These are phyloP conservation scores for Capromys pilorides DNA, from an alignment of 2,797 vertebrate species.

Conservation along the genomic window DNA sequence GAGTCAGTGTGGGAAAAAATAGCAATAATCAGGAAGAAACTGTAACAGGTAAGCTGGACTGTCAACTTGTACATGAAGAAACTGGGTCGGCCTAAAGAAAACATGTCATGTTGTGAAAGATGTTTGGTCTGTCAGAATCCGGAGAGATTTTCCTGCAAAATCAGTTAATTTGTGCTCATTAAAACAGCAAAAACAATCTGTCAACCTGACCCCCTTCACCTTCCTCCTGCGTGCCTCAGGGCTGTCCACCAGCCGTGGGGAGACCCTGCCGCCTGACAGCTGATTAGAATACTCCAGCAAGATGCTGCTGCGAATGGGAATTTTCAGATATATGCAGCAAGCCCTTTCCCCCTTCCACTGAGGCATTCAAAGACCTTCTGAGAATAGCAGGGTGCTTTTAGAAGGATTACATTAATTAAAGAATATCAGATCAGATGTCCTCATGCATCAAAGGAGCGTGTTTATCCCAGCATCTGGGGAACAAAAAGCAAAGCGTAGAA, in stretches of 20 bases:
- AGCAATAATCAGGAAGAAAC: background rate
- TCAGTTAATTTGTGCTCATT: constrained; percentile 69
- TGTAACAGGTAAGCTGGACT: background rate
- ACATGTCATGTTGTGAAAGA: background rate
- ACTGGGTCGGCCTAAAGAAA: background rate
- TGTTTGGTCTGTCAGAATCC: constrained; percentile 65
- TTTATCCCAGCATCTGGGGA: constrained; percentile 30
- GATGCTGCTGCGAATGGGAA: constrained; percentile 45
- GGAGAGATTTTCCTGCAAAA: constrained; percentile 56
- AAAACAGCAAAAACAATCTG: constrained; percentile 73
- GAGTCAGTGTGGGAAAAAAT: background rate
- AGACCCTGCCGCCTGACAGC: constrained; percentile 46
- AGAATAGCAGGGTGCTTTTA: constrained; percentile 5
- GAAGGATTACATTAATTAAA: constrained; percentile 55
- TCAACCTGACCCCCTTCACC: constrained; percentile 45
- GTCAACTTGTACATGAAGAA: constrained; percentile 9
- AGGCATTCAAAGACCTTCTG: constrained; percentile 37
- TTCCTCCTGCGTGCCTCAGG: constrained; percentile 28
- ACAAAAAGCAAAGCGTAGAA: constrained; percentile 45
- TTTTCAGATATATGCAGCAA: background rate
- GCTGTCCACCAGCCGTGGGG: constrained; percentile 54
- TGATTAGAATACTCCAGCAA: background rate
- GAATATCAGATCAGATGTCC: constrained; percentile 34
- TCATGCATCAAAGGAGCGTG: constrained; percentile 1
- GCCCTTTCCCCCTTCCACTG: background rate